Evolutionary conservation across 2,888 invertebrate species (phyloP), one percentile per base, ranked within the genome.

Genomic region (Dicycla oo): DNA sequence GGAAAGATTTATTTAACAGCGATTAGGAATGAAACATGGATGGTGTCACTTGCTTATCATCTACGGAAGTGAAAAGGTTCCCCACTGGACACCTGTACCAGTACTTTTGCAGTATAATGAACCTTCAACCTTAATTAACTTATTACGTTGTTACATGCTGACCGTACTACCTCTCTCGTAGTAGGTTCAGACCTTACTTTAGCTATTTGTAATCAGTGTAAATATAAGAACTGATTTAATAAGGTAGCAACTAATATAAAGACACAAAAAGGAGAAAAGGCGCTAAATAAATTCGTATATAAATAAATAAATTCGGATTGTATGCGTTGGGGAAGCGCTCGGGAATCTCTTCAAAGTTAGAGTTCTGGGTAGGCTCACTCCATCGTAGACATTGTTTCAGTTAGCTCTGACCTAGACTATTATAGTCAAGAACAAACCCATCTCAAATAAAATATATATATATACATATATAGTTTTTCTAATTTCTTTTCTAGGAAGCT

Each of bases 11-110:
- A 78, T 78, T 60, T 40, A 60, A 57, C 70, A n/a, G 38, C 51
- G 82, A 78, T 81, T 78, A 78, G 40, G 30, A 76, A 56, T 78
- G 69, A 78, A 77, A 69, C 51, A 77, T 78, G 58, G 80, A 7
- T n/a, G 13, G 45, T 68, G 77, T 81, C 77, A 64, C 54, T 58
- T 51, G 54, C 63, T 78, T 81, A 78, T 78, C 69, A 81, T 60
- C 34, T n/a, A 18, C 49, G 54, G 82, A 68, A 81, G 82, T 69
- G 73, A 54, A 76, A 75, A 62, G 30, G 63, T 54, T 49, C 5
- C 23, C 34, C 15, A 10, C 18, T 62, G 54, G 73, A 51, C 75
- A 75, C 49, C 15, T 61, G 26, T 26, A 49, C 26, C 34, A 11
- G 73, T 30, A 34, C 54, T 26, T 78, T 75, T 51, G 34, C 23